Percentiles rank a stretch among this genome's conserved stretches.
phyloP scores from a whole-genome alignment of 2,888 invertebrate genomes.

The Torymus aiolomorphi region DNA sequence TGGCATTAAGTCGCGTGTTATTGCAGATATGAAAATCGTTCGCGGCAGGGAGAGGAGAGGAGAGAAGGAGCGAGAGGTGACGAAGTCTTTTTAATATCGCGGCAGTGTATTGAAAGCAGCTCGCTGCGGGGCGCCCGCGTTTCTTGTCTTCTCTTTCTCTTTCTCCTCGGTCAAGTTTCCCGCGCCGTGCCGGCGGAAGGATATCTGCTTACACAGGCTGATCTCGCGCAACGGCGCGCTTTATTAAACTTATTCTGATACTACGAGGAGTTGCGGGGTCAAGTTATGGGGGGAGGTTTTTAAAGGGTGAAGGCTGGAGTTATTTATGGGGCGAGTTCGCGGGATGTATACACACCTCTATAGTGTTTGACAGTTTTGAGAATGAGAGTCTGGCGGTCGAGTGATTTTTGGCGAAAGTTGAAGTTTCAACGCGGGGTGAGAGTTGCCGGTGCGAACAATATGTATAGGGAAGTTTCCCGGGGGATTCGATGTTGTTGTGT shows the following conservation, averaged over 20 bases:
- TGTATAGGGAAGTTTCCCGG: no score
- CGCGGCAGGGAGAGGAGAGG: slow-evolving; percentile 38
- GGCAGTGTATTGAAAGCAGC: slow-evolving; percentile 22
- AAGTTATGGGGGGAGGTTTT: no score
- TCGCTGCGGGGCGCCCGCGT: slow-evolving; percentile 1
- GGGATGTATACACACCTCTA: no score
- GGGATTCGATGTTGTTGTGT: no score
- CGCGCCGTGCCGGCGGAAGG: neutral
- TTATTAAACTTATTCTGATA: slow-evolving; percentile 72
- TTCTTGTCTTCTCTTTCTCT: neutral
- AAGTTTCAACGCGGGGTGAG: no score
- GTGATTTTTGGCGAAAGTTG: no score
- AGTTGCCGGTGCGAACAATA: no score
- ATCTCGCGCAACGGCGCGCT: slow-evolving; percentile 53
- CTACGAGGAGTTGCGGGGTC: neutral
- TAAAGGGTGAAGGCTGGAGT: no score
- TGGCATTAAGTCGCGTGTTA: slow-evolving; percentile 59
- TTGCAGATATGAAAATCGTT: slow-evolving; percentile 62
- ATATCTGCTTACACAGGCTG: no score
- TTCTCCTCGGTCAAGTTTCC: slow-evolving; percentile 20
- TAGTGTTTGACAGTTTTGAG: no score
- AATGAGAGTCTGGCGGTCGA: no score
- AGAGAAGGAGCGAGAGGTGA: slow-evolving; percentile 52
- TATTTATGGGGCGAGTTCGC: no score
- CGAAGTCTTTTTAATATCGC: slow-evolving; percentile 66